These are phyloP conservation scores for Amphipoea lucens DNA, from an alignment of 2,888 invertebrate genomes.

Conservation along the genomic window DNA sequence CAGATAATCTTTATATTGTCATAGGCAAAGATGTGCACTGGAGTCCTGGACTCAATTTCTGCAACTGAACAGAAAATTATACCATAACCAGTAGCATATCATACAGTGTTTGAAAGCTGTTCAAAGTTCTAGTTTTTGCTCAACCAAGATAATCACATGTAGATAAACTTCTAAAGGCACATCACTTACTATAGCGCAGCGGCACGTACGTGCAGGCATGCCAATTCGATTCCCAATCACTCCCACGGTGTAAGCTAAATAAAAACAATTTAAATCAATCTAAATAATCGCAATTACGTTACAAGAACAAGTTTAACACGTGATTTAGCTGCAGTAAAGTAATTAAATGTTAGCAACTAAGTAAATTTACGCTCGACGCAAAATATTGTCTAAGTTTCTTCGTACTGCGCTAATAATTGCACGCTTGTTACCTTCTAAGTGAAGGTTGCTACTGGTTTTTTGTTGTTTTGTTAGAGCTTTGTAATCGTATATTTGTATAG, in stretches of 20 bases:
- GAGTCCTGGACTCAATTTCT: too few relatives aligned
- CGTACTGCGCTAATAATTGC: conserved; percentile 72
- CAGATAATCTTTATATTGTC: background rate
- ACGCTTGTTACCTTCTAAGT: conserved; percentile 53
- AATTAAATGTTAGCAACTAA: conserved; percentile 63
- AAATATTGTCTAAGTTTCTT: conserved; percentile 70
- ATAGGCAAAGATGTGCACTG: background rate
- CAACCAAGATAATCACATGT: background rate
- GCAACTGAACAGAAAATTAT: background rate
- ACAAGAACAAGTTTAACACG: conserved; percentile 68
- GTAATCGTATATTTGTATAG: background rate
- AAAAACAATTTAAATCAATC: conserved; percentile 60
- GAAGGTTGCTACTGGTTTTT: conserved; percentile 32
- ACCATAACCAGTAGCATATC: background rate
- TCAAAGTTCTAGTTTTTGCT: background rate
- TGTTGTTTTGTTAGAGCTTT: conserved; percentile 18
- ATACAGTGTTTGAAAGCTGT: background rate
- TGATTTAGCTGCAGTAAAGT: conserved; percentile 69
- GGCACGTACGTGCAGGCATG: background rate
- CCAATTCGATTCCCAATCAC: conserved; percentile 3
- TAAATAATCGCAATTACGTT: conserved; percentile 70
- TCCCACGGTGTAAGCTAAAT: conserved; percentile 37
- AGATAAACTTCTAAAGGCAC: conserved; percentile 4
- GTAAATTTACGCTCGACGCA: conserved; percentile 74
- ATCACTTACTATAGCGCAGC: background rate